These are phyloP conservation scores for Reinhardtius hippoglossoides DNA, from an alignment of 2,113 vertebrate species.

Conservation along the genomic window DNA sequence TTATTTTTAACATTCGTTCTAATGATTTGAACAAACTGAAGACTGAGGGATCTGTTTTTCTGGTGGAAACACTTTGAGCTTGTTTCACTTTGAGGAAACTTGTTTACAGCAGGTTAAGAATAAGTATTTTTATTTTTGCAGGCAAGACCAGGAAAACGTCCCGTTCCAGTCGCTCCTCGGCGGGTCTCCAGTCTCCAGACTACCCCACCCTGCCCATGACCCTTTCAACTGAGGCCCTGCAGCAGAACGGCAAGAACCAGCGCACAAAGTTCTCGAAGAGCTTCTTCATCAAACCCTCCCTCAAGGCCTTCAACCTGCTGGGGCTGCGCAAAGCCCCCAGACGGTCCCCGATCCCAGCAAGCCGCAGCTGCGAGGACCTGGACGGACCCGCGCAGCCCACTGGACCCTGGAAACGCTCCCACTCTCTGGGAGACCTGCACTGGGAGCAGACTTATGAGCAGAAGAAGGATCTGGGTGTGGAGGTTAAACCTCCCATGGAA, in stretches of 20 bases:
- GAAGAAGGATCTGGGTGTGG: slow-evolving; percentile 59
- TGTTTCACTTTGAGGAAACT: slow-evolving; percentile 79
- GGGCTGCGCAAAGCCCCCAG: slow-evolving; percentile 84
- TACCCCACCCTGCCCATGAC: slow-evolving; percentile 88
- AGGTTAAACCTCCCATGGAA: slow-evolving; percentile 55
- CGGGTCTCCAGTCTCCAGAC: slow-evolving; percentile 83
- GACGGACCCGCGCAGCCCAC: slow-evolving; percentile 75
- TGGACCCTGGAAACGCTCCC: slow-evolving; percentile 88
- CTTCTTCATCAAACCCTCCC: slow-evolving; percentile 73
- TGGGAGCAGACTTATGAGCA: slow-evolving; percentile 79
- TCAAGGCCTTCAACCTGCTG: slow-evolving; percentile 71
- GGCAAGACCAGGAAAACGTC: slow-evolving; percentile 88
- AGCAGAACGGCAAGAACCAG: slow-evolving; percentile 81
- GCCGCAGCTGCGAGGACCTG: slow-evolving; percentile 91
- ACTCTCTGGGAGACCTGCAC: slow-evolving; percentile 92
- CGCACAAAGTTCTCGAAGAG: slow-evolving; percentile 70
- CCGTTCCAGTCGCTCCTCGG: slow-evolving; percentile 84
- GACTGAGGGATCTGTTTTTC: not conserved
- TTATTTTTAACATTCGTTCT: no score
- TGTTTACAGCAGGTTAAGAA: not conserved
- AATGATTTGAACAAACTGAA: not conserved
- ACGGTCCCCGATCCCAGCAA: slow-evolving; percentile 83
- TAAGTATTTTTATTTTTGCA: slow-evolving; percentile 73
- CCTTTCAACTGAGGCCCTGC: slow-evolving; percentile 81
- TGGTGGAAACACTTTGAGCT: slow-evolving; percentile 38